These are phyloP conservation scores for Mionectes macconnelli DNA, from an alignment of 2,113 vertebrate genomes.

Conservation along the genomic window DNA sequence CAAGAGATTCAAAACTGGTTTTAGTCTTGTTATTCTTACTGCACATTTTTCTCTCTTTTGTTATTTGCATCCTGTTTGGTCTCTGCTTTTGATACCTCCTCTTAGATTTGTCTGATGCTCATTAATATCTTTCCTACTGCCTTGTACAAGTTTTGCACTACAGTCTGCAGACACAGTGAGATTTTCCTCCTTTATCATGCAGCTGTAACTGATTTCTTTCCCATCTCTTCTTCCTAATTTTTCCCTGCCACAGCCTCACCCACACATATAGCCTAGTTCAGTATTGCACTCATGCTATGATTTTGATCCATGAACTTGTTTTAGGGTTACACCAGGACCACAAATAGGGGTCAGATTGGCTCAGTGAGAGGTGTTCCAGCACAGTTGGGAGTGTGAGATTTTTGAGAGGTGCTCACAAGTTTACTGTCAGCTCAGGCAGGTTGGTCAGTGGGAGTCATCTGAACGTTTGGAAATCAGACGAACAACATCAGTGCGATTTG, in stretches of 20 bases:
- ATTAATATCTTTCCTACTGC: neutral
- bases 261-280: neutral
- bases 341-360: neutral
- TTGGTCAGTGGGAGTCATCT: neutral
- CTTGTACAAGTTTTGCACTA: neutral
- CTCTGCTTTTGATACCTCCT: constrained; percentile 5
- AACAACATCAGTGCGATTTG: neutral
- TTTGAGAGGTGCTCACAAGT: neutral
- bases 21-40: neutral
- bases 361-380: neutral
- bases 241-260: neutral
- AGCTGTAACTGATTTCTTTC: neutral
- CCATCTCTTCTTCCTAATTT: neutral
- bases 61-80: constrained; percentile 1
- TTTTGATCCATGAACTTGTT: neutral
- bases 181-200: neutral
- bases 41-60: neutral
- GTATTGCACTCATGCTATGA: fast-evolving
- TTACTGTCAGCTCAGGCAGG: neutral
- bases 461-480: neutral
- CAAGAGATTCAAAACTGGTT: neutral
- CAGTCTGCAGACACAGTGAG: neutral
- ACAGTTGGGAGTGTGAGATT: fast-evolving
- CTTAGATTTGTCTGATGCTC: constrained; percentile 20
- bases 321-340: neutral